phyloP scores from a whole-genome alignment of 2,888 invertebrate genomes.

The Cecidostiba fungosa region DNA sequence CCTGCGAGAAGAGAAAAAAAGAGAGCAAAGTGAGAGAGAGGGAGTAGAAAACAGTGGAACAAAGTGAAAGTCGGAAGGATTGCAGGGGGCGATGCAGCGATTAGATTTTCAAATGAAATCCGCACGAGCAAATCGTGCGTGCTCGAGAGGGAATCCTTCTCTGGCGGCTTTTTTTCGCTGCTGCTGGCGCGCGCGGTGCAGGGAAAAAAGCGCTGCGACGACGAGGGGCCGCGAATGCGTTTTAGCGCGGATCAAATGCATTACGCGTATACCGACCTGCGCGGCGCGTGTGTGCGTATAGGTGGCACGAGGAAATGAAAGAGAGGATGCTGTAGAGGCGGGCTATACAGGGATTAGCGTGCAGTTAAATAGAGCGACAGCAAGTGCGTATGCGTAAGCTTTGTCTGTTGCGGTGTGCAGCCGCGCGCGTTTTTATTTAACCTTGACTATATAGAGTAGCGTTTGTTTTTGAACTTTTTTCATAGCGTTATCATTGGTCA shows the following conservation, averaged over 20 bases:
- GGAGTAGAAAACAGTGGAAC: constrained; percentile 13
- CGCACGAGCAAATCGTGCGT: constrained; percentile 62
- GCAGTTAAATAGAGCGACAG: constrained; percentile 62
- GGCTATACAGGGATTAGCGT: constrained; percentile 51
- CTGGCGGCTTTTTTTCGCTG: constrained; percentile 19
- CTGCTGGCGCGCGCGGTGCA: constrained; percentile 12
- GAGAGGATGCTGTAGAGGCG: constrained; percentile 39
- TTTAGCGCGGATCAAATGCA: constrained; percentile 79
- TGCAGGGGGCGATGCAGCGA: constrained; percentile 40
- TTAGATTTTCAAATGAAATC: constrained; percentile 64
- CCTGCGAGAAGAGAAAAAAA: constrained; percentile 23
- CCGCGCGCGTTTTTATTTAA: constrained; percentile 23
- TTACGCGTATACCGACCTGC: constrained; percentile 68
- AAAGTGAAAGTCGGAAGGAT: constrained; percentile 63
- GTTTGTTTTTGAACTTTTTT: background rate
- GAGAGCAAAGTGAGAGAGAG: background rate
- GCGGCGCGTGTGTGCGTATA: constrained; percentile 55
- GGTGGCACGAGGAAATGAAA: constrained; percentile 58
- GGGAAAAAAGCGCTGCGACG: constrained; percentile 56
- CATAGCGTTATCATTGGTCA: too few species aligned
- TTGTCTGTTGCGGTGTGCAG: background rate
- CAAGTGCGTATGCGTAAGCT: background rate
- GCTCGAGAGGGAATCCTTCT: constrained; percentile 52
- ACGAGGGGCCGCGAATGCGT: constrained; percentile 68
- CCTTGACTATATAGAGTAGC: background rate